These are phyloP conservation scores for Ptyas mucosa DNA, from an alignment of 2,113 vertebrate species.

Conservation along the genomic window DNA sequence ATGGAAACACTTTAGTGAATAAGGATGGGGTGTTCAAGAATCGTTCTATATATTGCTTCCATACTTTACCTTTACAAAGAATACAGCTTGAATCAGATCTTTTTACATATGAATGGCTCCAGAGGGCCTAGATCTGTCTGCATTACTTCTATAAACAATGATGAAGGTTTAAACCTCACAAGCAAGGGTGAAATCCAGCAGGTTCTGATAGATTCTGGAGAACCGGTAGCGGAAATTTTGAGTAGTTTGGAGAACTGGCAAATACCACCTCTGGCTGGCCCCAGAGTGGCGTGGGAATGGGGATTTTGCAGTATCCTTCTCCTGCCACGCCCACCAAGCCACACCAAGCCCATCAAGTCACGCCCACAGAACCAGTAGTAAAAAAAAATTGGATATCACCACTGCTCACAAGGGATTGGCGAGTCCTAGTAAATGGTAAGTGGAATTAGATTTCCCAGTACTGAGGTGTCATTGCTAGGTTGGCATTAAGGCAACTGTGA, in stretches of 20 bases:
- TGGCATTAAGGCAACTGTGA: not conserved
- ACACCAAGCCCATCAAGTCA: too few relatives aligned
- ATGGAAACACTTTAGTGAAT: not conserved
- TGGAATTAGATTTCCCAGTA: not conserved
- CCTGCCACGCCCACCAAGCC: too few relatives aligned
- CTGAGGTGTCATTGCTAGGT: not conserved
- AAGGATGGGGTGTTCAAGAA: not conserved
- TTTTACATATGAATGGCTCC: not conserved
- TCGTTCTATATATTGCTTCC: not conserved
- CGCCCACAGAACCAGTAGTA: too few relatives aligned
- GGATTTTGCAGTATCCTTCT: too few relatives aligned
- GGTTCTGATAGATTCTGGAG: too few relatives aligned
- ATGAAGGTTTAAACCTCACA: not conserved
- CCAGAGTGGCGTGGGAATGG: too few relatives aligned
- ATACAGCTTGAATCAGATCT: not conserved
- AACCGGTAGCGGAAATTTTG: too few relatives aligned
- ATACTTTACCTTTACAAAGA: not conserved
- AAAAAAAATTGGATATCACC: too few relatives aligned
- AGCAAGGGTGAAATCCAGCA: too few relatives aligned
- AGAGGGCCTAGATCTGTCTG: not conserved
- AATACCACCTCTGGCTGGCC: too few relatives aligned
- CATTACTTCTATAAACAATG: not conserved
- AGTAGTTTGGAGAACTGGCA: too few relatives aligned
- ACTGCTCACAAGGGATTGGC: not conserved
- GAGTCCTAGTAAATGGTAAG: not conserved